A percentile compares a stretch with the other conserved stretches of the same genome.
These are phyloP conservation scores for Paratrypauchen microcephalus DNA, from an alignment of 2,797 vertebrate species.

Conservation along the genomic window DNA sequence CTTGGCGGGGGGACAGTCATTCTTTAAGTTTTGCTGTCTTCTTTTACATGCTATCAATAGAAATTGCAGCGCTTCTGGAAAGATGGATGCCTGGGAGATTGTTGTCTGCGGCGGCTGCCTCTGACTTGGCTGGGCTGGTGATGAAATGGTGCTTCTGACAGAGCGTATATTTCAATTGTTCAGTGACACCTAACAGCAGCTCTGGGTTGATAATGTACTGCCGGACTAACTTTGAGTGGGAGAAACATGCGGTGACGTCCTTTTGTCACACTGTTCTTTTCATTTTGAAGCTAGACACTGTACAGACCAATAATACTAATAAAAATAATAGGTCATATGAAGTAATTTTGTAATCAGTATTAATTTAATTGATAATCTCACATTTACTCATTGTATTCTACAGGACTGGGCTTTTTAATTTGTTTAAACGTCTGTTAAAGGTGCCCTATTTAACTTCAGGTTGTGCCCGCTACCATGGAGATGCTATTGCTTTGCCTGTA, in stretches of 20 bases:
- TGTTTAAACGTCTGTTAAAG: not conserved
- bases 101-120: conserved; percentile 62
- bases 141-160: conserved; percentile 64
- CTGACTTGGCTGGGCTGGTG: conserved; percentile 64
- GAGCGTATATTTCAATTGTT: conserved; percentile 68
- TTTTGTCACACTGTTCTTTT: conserved; percentile 7
- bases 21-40: conserved; percentile 72
- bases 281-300: not conserved
- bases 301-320: not conserved
- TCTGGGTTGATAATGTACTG: conserved; percentile 51
- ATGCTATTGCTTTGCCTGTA: no score
- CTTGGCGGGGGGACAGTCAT: conserved; percentile 66
- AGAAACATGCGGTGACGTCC: conserved; percentile 18
- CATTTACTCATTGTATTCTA: not conserved
- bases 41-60: conserved; percentile 72
- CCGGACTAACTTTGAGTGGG: conserved; percentile 27
- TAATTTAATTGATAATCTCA: not conserved
- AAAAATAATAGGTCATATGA: not conserved
- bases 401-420: not conserved
- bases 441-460: no score
- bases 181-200: conserved; percentile 60
- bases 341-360: not conserved
- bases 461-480: no score
- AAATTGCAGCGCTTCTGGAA: conserved; percentile 63
- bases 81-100: conserved; percentile 76